These are phyloP conservation scores for Protobothrops mucrosquamatus DNA, from an alignment of 2,113 vertebrate species.

Conservation along the genomic window DNA sequence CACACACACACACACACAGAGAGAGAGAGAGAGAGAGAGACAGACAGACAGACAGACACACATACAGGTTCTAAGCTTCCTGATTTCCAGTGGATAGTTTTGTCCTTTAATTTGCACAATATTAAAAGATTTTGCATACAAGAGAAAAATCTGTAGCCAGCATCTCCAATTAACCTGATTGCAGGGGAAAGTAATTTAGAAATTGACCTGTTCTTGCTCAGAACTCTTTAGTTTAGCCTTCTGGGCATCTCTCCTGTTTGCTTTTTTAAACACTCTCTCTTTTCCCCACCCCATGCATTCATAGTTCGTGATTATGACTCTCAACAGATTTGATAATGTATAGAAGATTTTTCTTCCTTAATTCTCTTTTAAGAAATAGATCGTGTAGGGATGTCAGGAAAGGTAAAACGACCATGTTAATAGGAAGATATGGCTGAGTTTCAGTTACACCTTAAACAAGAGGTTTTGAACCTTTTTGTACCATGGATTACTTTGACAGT, in stretches of 20 bases:
- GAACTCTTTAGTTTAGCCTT: slow-evolving; percentile 62
- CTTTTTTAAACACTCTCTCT: slow-evolving; percentile 37
- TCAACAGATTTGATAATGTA: neutral
- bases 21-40: too few species aligned
- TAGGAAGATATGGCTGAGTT: neutral
- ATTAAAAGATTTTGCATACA: slow-evolving; percentile 42
- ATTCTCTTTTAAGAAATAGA: neutral
- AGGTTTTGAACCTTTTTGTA: neutral
- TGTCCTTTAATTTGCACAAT: slow-evolving; percentile 52
- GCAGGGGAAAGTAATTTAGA: slow-evolving; percentile 61
- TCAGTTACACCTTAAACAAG: neutral
- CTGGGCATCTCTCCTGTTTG: slow-evolving; percentile 56
- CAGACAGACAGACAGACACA: too few species aligned
- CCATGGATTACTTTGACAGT: neutral
- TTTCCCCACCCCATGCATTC: slow-evolving; percentile 29
- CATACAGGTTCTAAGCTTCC: slow-evolving; percentile 13
- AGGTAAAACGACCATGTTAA: neutral
- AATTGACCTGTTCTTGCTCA: slow-evolving; percentile 49
- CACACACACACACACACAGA: too few species aligned
- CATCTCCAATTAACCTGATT: slow-evolving; percentile 66
- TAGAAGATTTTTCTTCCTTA: neutral
- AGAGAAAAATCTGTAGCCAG: slow-evolving; percentile 47
- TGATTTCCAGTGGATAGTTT: slow-evolving; percentile 34
- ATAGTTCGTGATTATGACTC: neutral
- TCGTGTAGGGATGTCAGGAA: neutral